Evolutionary conservation across 2,888 invertebrate species (phyloP).

Genomic region (Euproctis similis): DNA sequence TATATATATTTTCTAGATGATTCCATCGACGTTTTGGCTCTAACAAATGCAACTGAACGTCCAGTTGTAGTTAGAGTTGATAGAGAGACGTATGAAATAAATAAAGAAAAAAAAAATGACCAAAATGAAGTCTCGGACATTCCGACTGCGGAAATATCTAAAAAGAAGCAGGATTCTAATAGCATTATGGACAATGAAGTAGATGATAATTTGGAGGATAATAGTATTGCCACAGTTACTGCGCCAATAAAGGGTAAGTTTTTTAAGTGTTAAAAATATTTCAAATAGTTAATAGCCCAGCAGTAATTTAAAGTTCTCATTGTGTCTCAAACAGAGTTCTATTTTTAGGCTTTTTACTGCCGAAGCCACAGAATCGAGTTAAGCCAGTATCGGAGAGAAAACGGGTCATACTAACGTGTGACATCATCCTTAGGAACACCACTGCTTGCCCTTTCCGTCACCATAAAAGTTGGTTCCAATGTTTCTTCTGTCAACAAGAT

Average conservation of each 20-base stretch:
- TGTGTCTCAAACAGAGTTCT: conserved; percentile 9
- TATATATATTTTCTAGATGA: not conserved
- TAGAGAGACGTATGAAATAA: not conserved
- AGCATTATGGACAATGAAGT: not conserved
- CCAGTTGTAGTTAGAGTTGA: not conserved
- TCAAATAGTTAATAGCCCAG: not conserved
- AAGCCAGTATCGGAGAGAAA: conserved; percentile 54
- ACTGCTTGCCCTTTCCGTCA: conserved; percentile 63
- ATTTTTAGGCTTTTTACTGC: conserved; percentile 26
- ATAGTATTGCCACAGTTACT: too few species aligned
- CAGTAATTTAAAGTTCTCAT: too few species aligned
- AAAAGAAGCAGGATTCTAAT: conserved; percentile 7
- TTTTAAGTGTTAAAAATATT: too few species aligned
- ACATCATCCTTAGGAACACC: conserved; percentile 43
- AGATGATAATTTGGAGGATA: too few species aligned
- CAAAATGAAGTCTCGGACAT: conserved; percentile 25
- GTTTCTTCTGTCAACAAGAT: conserved; percentile 54
- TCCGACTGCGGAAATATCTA: conserved; percentile 30
- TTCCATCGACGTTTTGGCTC: conserved; percentile 1
- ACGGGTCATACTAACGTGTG: conserved; percentile 47
- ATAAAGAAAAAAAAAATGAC: not conserved
- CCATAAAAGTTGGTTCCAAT: conserved; percentile 63
- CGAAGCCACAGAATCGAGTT: conserved; percentile 9
- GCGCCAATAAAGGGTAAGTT: too few species aligned
- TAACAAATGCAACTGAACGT: not conserved